Evolutionary conservation across 2,797 vertebrate genomes (phyloP), one percentile per base, ranked within the genome.

Genomic region (Pteropus rufus): DNA sequence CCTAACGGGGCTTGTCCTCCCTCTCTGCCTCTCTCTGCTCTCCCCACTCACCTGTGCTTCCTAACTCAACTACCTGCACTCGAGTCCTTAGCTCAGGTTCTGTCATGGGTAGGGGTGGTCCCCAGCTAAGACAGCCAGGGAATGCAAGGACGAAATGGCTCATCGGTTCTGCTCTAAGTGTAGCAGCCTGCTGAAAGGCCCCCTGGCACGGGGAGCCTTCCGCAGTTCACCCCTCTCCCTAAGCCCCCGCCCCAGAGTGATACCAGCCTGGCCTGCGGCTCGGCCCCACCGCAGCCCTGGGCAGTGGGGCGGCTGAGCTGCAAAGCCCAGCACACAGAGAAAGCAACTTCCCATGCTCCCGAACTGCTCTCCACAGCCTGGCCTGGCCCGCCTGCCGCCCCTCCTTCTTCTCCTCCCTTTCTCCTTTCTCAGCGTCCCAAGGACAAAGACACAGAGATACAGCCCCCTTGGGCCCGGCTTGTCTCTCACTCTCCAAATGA

Each of bases 401-500:
- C 80, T 24, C 93, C 90, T 62, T 4, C 19, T 65, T 31, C 75
- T 44, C 93, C 94, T 89, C 94, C 94, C 34, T 79, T 10, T 95
- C 94, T 97, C 91, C 85, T 94, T 81, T 86, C 79, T 76, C 87
- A 6, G 0, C 62, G 75, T 96, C 95, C 67, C 95, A 97, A 97
- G 97, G 97, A 97, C 95, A 89, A 93, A 72, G 83, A 96, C 75
- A n/a, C 39, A 19, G 73, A 95, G 76, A 72, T 64, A 95, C 1
- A 0, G 75, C 44, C 72, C 96, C 80, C 92, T 58, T 89, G 96
- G 93, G 97, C 80, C 93, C 62, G 39, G 83, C 94, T 65, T 62
- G 70, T 94, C 86, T 92, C 91, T 95, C 86, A 91, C 91, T 95
- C 93, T 96, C 77, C 46, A 83, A 89, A 94, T 0, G 19, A 62